Base-by-base conservation (phyloP, 2,888 invertebrate species). In the Desoria tigrina region DNA sequence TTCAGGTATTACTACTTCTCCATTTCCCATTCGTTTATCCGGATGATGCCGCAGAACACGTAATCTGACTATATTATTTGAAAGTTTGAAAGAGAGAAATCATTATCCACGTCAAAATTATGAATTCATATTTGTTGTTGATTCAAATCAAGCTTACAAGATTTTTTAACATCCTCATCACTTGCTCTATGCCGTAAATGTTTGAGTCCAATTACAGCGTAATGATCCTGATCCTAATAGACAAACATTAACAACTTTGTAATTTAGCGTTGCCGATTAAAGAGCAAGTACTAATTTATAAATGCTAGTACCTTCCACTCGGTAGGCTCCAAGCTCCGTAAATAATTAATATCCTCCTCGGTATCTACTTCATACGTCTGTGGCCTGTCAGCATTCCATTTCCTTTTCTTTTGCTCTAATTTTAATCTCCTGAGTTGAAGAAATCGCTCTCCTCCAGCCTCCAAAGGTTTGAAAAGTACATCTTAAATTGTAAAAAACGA, bases 1-100 rank as follows among this genome's bases (percentile, higher is more conserved):
- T 77, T 96, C 95, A 2, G 88, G 86, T 69, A 88, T 86, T 39
- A 94, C 86, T 74, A 92, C 90, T 80, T 94, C 92, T 2, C 94
- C 94, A 78, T 88, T 86, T 3, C 90, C 90, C 84, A 92, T 91
- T 77, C 98, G 87, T 81, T 99, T 99, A 80, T 99, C 99, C 0
- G 99, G 99, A 83, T 99, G 99, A 80, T 99, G 98, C 78, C 88
- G 89, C 60, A 99, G 83, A 55, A 95, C 93, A 82, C 91, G 91
- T 78, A 87, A 88, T 71, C 88, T 84, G 77, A 88, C 87, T 86
- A 77, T 60, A 64, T n/a, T n/a, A n/a, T n/a, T n/a, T n/a, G n/a
- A n/a, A n/a, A n/a, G n/a, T 16, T 49, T n/a, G n/a, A n/a, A n/a
- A n/a, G n/a, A n/a, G n/a, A n/a, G n/a, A n/a, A n/a, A n/a, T n/a